These are phyloP conservation scores for Diarsia mendica DNA, from an alignment of 2,888 invertebrate genomes.

Conservation along the genomic window DNA sequence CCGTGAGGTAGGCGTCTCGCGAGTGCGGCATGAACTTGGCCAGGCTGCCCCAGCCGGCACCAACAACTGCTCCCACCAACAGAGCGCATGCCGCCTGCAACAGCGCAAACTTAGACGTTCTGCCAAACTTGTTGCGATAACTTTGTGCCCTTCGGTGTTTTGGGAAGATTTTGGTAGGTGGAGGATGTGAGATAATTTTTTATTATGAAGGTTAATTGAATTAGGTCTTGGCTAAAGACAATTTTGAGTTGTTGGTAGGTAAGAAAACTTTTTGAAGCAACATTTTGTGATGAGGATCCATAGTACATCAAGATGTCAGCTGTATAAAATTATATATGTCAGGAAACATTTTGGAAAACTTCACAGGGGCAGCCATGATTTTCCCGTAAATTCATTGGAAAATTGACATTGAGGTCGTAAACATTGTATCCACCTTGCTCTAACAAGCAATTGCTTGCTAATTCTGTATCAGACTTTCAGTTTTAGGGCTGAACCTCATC, in stretches of 20 bases:
- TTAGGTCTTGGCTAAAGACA: no score
- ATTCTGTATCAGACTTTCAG: no score
- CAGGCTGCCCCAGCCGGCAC: slow-evolving; percentile 81
- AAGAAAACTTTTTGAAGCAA: neutral
- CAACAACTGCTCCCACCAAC: slow-evolving; percentile 78
- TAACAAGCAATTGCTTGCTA: no score
- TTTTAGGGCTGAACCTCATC: no score
- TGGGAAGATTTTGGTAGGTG: slow-evolving; percentile 20
- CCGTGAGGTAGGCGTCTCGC: slow-evolving; percentile 78
- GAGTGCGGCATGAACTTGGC: slow-evolving; percentile 80
- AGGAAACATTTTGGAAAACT: neutral
- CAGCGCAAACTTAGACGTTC: slow-evolving; percentile 28
- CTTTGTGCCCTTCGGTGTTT: slow-evolving; percentile 28
- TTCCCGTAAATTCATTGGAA: neutral
- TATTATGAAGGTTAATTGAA: neutral
- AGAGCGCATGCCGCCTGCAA: slow-evolving; percentile 82
- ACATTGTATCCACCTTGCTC: no score
- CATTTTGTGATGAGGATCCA: neutral
- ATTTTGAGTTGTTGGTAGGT: neutral
- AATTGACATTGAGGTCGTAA: neutral
- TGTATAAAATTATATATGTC: neutral
- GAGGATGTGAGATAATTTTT: neutral
- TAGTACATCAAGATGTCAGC: neutral
- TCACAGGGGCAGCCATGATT: no score
- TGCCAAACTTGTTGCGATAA: slow-evolving; percentile 37